phyloP scores from a whole-genome alignment of 1,140 invertebrate species.

The Drosophila teissieri region DNA sequence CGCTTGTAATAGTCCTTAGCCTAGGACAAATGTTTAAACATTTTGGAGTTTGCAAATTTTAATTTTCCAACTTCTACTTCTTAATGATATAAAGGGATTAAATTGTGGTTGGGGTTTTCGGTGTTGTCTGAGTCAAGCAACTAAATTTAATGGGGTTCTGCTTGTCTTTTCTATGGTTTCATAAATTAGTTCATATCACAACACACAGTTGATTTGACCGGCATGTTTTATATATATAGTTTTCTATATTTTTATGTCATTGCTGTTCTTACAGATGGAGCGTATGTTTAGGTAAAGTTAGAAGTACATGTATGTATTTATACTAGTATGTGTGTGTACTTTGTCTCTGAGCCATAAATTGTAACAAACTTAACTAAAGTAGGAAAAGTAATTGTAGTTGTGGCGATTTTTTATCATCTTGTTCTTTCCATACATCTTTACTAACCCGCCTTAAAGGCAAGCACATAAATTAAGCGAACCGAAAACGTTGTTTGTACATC shows the following conservation, averaged over 20 bases:
- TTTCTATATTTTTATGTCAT: slow-evolving; percentile 54
- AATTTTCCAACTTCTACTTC: slow-evolving; percentile 33
- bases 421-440: slow-evolving; percentile 3
- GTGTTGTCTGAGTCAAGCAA: slow-evolving; percentile 54
- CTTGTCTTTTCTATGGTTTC: slow-evolving; percentile 54
- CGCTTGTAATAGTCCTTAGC: slow-evolving; percentile 40
- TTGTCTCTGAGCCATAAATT: slow-evolving; percentile 74
- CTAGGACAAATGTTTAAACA: slow-evolving; percentile 36
- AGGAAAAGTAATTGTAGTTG: slow-evolving; percentile 77
- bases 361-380: slow-evolving; percentile 77
- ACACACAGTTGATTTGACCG: slow-evolving; percentile 82
- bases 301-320: slow-evolving; percentile 42
- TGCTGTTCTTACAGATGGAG: slow-evolving; percentile 50
- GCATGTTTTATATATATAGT: slow-evolving; percentile 54
- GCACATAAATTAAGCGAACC: slow-evolving; percentile 28
- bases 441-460: slow-evolving; percentile 63
- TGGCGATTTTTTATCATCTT: slow-evolving; percentile 56
- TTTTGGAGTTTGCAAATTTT: slow-evolving; percentile 22
- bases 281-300: slow-evolving; percentile 44
- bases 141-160: slow-evolving; percentile 29
- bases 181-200: slow-evolving; percentile 84
- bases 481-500: slow-evolving; percentile 43
- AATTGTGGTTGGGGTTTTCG: slow-evolving; percentile 18
- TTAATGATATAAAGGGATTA: slow-evolving; percentile 33
- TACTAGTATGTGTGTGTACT: slow-evolving; percentile 56